phyloP scores from a whole-genome alignment of 1,140 invertebrate species.

The Pteromalus puparum region DNA sequence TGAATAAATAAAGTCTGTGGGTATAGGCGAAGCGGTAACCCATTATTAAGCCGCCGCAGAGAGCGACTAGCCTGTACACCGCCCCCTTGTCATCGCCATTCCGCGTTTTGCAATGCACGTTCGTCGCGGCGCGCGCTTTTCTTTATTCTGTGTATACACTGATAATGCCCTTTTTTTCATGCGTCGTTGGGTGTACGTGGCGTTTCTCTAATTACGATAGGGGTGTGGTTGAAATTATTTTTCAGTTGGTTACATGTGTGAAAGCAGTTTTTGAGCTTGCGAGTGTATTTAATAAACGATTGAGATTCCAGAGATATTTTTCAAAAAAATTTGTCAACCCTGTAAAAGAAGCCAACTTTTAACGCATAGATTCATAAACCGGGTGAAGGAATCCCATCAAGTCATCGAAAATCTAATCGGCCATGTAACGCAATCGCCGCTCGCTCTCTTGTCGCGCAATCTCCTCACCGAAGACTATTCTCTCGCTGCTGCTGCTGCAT shows the following conservation, averaged over 20 bases:
- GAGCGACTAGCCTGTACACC: not conserved
- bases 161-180: not conserved
- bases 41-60: slow-evolving; percentile 65
- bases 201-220: slow-evolving; percentile 31
- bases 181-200: not conserved
- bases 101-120: not conserved
- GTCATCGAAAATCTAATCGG: slow-evolving; percentile 17
- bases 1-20: slow-evolving; percentile 70
- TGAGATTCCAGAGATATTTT: too few species aligned
- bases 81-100: not conserved
- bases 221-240: not conserved
- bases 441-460: not conserved
- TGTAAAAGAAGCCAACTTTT: too few species aligned
- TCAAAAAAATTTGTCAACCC: too few species aligned
- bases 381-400: not conserved
- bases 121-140: not conserved
- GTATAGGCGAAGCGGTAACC: slow-evolving; percentile 63
- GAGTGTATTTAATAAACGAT: too few species aligned
- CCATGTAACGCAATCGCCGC: too few species aligned
- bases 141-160: not conserved
- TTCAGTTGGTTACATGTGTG: not conserved
- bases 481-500: not conserved
- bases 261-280: too few species aligned
- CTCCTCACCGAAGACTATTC: not conserved
- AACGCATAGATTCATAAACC: too few species aligned